phyloP scores from a whole-genome alignment of 64 coral and sea anemone species.

The Porites australiensis region DNA sequence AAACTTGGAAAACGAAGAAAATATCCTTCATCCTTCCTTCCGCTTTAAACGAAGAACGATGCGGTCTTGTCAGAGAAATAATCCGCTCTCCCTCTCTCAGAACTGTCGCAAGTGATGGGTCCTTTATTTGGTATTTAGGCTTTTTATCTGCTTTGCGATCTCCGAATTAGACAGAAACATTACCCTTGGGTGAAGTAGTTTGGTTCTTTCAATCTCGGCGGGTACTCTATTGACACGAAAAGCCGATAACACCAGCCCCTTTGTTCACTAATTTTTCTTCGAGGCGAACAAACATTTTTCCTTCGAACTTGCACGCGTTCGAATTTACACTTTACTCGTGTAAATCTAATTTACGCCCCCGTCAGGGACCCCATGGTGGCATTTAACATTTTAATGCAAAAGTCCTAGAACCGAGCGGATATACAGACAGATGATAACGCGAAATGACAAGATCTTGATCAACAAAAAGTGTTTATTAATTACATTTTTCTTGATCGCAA shows the following conservation, averaged over 20 bases:
- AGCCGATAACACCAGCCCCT: neutral
- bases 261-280: neutral
- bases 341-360: constrained; percentile 40
- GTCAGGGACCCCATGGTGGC: neutral
- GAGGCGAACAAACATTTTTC: neutral
- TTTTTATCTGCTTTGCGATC: constrained; percentile 21
- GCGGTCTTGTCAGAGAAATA: neutral
- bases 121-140: constrained; percentile 18
- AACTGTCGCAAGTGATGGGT: neutral
- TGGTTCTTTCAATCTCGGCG: neutral
- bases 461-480: constrained; percentile 56
- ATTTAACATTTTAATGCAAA: constrained; percentile 1
- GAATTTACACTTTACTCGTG: neutral
- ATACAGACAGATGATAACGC: constrained; percentile 17
- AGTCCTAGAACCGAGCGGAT: constrained; percentile 2
- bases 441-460: constrained; percentile 54
- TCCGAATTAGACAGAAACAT: constrained; percentile 55
- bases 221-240: constrained; percentile 34
- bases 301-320: neutral
- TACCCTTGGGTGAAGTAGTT: constrained; percentile 34
- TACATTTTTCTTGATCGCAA: constrained; percentile 31
- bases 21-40: neutral
- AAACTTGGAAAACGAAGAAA: neutral
- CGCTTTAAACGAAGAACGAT: neutral
- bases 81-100: constrained; percentile 28